Conservation (phyloP, 2,797 vertebrate species). For the Microctenopoma lineatum region DNA sequence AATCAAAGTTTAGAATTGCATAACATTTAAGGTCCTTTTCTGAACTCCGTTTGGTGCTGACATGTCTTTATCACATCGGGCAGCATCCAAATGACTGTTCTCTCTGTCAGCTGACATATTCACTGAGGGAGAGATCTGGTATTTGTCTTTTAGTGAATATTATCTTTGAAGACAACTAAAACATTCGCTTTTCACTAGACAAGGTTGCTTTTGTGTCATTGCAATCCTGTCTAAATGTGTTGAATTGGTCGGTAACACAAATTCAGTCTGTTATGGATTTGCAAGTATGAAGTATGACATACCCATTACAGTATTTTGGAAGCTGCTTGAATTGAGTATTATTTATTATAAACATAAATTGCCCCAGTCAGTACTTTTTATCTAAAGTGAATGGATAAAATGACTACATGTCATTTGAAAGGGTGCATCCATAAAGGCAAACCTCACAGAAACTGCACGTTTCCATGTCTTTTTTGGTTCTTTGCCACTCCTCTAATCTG, state of each 20-base stretch:
- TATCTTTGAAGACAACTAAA: slow-evolving; percentile 26
- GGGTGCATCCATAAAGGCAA: too few relatives aligned
- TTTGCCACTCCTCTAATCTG: background rate
- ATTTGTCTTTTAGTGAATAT: slow-evolving; percentile 5
- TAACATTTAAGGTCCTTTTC: slow-evolving; percentile 3
- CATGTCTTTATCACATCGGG: background rate
- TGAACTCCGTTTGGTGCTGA: background rate
- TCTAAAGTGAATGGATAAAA: slow-evolving; percentile 38
- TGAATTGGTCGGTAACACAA: too few relatives aligned
- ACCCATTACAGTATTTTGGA: too few relatives aligned
- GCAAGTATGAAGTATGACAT: background rate
- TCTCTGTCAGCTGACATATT: slow-evolving; percentile 12
- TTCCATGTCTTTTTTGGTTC: background rate
- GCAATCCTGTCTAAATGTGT: background rate
- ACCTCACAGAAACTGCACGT: too few relatives aligned
- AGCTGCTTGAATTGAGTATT: slow-evolving; percentile 7
- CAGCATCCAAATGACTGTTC: slow-evolving; percentile 10
- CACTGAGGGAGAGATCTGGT: background rate
- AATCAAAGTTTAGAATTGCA: slow-evolving; percentile 12
- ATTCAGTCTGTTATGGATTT: background rate
- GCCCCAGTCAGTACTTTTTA: slow-evolving; percentile 35
- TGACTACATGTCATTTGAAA: background rate
- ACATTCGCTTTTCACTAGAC: slow-evolving; percentile 21
- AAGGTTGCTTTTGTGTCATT: slow-evolving; percentile 20
- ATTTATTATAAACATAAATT: slow-evolving; percentile 37